Evolutionary conservation across 2,797 vertebrate species (phyloP), one percentile per base, ranked within the genome.

Genomic region (Crypturellus tataupa): DNA sequence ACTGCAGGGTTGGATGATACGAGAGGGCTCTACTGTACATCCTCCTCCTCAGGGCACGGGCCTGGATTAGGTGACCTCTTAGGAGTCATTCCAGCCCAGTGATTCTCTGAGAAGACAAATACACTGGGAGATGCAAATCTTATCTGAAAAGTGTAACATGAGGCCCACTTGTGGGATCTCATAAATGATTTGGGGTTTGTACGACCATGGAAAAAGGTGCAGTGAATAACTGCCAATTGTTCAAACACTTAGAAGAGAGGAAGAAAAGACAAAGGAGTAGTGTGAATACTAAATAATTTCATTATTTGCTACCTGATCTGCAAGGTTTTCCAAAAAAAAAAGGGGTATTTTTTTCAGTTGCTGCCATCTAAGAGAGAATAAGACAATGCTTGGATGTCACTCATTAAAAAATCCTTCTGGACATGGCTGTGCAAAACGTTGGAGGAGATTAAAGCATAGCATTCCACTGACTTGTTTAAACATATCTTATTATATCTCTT

Each of bases 381-480:
- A 72, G 40, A 55, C 29, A n/a, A 39, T 65, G 20, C 39, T 83
- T 55, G 53, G 13, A 68, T 27, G 47, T 93, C 65, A 96, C 72
- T 80, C 23, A 10, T 29, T 85, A 88, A 95, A 89, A 97, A 95
- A 96, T 90, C 94, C 79, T 85, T 47, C 82, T 80, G 68, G 86
- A 80, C 62, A 70, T 27, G 83, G 76, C 79, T 76, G 39, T 40
- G 79, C 94, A 90, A 78, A 80, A 70, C 9, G 18, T 69, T 85
- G 90, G 84, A 82, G 94, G 87, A 96, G 94, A 94, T 94, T 93
- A 89, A 96, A 95, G 90, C 62, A 94, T 56, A 90, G 87, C 78
- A 84, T 96, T 95, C 96, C 96, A 93, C 6, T 25, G 94, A 96
- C 87, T 76, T 95, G 91, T 97, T 97, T 96, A 95, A 90, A 96